Evolutionary conservation across 2,888 invertebrate genomes (phyloP), one percentile per base, ranked within the genome.

Genomic region (Ormyrus rosae): DNA sequence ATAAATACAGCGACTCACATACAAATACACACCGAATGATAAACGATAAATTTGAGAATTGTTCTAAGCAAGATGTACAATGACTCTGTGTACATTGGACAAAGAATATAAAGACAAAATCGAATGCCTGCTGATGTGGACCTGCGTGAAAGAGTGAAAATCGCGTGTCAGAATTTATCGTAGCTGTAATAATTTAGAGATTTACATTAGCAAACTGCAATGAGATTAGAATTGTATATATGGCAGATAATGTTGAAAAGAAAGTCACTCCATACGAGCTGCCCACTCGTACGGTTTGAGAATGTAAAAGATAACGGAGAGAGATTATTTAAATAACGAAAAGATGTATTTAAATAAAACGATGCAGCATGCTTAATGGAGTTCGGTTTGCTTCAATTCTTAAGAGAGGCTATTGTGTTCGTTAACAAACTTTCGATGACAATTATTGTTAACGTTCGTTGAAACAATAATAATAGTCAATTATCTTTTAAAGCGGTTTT

Each of bases 221-320:
- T 82, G 84, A 84, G 82, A 83, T 84, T 86, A 86, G 83, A 83
- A 71, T 82, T 88, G 88, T 88, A 88, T 78, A 88, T 87, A 87
- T 13, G 63, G 50, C n/a, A 58, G 34, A 84, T 84, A 81, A 84
- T 84, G 85, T 84, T 83, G 85, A 84, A 34, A 86, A 86, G 87
- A 88, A 89, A 88, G 89, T 88, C 87, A 86, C 87, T 87, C 85
- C 86, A 83, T 85, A 85, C 78, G 83, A 84, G 81, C 63, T 83
- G 81, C 81, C 83, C 8, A 83, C 78, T 76, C 81, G 82, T 85
- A 19, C 48, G 84, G 83, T 85, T 72, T 83, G 82, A 77, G 65
- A 82, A 84, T 83, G 75, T 82, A 83, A 72, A 56, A 56, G 50
- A 56, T 65, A 19, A 64, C 6, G 50, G 11, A 13, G 64, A 13